Evolutionary conservation across 2,113 vertebrate species (phyloP).

Genomic region (Phyllopteryx taeniolatus): DNA sequence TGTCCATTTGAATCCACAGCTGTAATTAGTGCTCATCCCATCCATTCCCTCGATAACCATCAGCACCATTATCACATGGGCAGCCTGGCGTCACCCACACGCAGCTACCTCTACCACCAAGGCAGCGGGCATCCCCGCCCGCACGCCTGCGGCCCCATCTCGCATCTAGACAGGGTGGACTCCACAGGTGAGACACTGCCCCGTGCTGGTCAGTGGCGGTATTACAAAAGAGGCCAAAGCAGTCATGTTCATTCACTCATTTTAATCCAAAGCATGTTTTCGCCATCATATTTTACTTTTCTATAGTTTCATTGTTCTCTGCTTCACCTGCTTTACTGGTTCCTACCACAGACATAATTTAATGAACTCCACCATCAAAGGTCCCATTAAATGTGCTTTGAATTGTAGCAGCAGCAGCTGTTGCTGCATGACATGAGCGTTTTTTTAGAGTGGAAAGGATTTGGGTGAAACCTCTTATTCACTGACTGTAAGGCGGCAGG

Average conservation of each 20-base stretch:
- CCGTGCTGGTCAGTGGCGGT: conserved; percentile 32
- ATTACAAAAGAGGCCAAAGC: background rate
- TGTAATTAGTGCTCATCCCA: conserved; percentile 99
- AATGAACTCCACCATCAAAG: background rate
- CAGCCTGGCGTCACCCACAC: conserved; percentile 90
- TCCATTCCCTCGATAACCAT: conserved; percentile 99
- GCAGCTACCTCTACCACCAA: conserved; percentile 91
- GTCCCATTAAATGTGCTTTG: background rate
- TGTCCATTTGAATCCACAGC: conserved; percentile 88
- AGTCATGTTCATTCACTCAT: conserved; percentile 14
- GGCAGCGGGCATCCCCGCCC: conserved; percentile 72
- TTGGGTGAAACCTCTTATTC: background rate
- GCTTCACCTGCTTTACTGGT: background rate
- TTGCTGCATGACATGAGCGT: background rate
- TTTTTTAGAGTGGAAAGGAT: background rate
- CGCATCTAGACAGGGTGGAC: conserved; percentile 93
- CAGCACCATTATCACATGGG: conserved; percentile 98
- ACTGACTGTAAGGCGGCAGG: background rate
- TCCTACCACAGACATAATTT: background rate
- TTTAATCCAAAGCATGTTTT: conserved; percentile 7
- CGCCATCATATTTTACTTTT: conserved; percentile 17
- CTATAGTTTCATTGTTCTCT: background rate
- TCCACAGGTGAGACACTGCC: conserved; percentile 89
- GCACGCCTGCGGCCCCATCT: conserved; percentile 83
- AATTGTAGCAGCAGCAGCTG: background rate